These are phyloP conservation scores for Paguma larvata DNA, from an alignment of 2,797 vertebrate genomes.

Conservation along the genomic window DNA sequence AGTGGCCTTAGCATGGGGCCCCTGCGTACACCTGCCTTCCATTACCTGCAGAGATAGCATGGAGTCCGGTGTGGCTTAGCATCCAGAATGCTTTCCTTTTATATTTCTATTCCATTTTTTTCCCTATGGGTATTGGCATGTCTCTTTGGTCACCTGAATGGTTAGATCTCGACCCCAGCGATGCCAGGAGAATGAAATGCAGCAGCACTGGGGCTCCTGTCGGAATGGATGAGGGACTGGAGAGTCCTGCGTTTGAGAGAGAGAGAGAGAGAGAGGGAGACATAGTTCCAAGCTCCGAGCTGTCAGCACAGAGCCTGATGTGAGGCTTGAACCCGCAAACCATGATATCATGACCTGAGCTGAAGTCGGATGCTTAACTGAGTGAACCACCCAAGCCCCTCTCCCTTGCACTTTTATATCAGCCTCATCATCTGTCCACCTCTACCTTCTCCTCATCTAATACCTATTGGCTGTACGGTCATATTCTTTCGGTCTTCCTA, in stretches of 20 bases:
- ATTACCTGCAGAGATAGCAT: not conserved
- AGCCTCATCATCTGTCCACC: not conserved
- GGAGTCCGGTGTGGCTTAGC: too few relatives aligned
- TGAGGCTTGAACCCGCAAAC: too few relatives aligned
- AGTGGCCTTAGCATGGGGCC: too few relatives aligned
- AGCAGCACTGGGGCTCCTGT: rapidly evolving
- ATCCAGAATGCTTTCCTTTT: not conserved
- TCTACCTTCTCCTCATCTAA: not conserved
- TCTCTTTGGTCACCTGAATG: not conserved
- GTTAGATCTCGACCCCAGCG: not conserved
- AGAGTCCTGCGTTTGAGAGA: too few relatives aligned
- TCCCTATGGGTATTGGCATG: not conserved
- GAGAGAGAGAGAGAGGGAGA: too few relatives aligned
- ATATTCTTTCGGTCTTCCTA: not conserved
- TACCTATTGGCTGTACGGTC: not conserved
- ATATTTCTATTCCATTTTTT: not conserved
- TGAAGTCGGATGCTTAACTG: too few relatives aligned
- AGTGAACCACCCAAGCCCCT: too few relatives aligned
- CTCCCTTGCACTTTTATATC: not conserved
- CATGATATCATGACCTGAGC: too few relatives aligned
- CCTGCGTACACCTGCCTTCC: not conserved
- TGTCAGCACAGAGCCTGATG: too few relatives aligned
- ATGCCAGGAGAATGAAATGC: not conserved
- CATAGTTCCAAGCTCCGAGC: too few relatives aligned
- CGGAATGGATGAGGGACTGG: not conserved